A percentile compares a stretch with the other conserved stretches of the same genome.
phyloP scores from a whole-genome alignment of 2,888 invertebrate species.

The Chrysolina haemoptera region DNA sequence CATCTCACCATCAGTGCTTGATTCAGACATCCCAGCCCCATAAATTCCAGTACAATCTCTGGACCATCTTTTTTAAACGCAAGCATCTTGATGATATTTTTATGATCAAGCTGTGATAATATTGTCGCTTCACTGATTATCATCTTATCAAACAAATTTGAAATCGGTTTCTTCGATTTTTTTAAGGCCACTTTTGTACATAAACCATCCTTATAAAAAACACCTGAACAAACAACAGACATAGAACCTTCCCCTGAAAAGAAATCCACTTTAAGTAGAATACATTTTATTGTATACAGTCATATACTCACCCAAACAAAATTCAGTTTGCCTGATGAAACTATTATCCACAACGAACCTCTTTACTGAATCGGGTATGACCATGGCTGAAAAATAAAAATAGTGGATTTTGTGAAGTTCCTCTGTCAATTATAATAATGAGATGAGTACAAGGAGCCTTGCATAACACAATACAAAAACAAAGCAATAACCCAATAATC shows the following conservation, averaged over 20 bases:
- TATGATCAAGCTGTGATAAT: conserved; percentile 32
- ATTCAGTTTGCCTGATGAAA: neutral
- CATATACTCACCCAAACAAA: neutral
- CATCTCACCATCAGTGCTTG: conserved; percentile 19
- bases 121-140: conserved; percentile 33
- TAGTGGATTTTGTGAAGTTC: neutral
- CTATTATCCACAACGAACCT: neutral
- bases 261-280: neutral
- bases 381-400: neutral
- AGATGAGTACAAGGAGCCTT: too few species aligned
- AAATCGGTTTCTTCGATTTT: neutral
- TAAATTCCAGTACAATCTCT: conserved; percentile 34
- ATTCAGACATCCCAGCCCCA: conserved; percentile 26
- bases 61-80: conserved; percentile 24
- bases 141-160: neutral
- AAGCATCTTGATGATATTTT: conserved; percentile 40
- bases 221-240: conserved; percentile 29
- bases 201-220: neutral
- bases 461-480: too few species aligned
- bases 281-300: neutral
- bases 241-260: conserved; percentile 29
- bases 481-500: too few species aligned
- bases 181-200: conserved; percentile 30
- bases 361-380: neutral
- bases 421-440: too few species aligned